These are phyloP conservation scores for Pemphigus obesinymphae DNA, from an alignment of 1,140 invertebrate species.

Conservation along the genomic window DNA sequence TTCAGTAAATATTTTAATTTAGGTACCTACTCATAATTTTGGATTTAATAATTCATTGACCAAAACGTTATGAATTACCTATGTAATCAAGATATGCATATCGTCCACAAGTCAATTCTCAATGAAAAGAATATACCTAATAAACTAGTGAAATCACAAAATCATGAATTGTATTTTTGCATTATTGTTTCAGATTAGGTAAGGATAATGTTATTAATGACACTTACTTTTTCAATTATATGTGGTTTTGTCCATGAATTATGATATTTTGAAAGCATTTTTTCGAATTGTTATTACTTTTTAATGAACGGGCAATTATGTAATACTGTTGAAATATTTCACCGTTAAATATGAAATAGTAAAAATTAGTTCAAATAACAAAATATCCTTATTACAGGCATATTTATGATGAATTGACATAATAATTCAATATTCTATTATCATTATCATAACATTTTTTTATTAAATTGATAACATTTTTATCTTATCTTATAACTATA, in stretches of 20 bases:
- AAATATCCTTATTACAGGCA: too few species aligned
- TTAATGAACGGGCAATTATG: neutral
- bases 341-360: too few species aligned
- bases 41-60: neutral
- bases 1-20: too few species aligned
- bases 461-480: too few species aligned
- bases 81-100: too few species aligned
- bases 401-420: too few species aligned
- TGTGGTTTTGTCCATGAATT: neutral
- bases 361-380: too few species aligned
- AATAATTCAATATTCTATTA: too few species aligned
- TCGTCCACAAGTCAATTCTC: too few species aligned
- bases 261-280: neutral
- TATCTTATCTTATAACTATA: too few species aligned
- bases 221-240: neutral
- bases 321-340: neutral
- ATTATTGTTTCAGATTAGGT: neutral
- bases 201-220: neutral
- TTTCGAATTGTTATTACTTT: neutral
- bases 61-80: neutral
- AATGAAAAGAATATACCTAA: too few species aligned
- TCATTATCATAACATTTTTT: too few species aligned
- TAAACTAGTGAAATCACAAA: neutral
- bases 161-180: neutral
- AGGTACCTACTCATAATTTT: neutral